These are phyloP conservation scores for Pseudomyrmex concolor DNA, from an alignment of 1,140 invertebrate species.

Conservation along the genomic window DNA sequence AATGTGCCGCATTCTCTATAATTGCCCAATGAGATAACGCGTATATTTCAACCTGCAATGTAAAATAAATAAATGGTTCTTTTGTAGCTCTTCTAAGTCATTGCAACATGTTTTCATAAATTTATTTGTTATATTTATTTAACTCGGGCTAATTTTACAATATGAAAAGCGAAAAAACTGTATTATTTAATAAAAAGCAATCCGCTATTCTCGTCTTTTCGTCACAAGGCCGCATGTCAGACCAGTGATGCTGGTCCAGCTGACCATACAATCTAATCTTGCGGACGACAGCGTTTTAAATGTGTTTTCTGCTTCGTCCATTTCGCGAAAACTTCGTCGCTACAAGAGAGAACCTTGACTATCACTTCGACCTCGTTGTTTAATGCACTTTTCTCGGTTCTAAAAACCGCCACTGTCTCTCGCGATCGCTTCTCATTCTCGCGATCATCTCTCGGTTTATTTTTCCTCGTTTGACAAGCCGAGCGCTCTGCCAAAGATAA, in stretches of 20 bases:
- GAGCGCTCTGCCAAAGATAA: slow-evolving; percentile 31
- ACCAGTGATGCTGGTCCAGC: slow-evolving; percentile 4
- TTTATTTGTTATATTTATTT: no score
- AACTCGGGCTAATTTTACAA: no score
- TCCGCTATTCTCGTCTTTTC: background rate
- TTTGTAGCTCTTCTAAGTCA: no score
- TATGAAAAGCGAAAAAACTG: background rate
- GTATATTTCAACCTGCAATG: background rate
- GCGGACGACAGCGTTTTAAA: background rate
- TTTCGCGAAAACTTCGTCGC: slow-evolving; percentile 41
- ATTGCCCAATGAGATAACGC: background rate
- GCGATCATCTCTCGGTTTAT: slow-evolving; percentile 52
- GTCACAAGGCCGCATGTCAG: background rate
- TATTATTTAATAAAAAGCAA: no score
- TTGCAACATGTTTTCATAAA: no score
- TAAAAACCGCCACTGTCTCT: slow-evolving; percentile 9
- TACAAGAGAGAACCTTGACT: slow-evolving; percentile 65
- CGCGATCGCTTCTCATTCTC: slow-evolving; percentile 36
- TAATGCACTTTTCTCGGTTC: slow-evolving; percentile 65
- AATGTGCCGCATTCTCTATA: slow-evolving; percentile 1
- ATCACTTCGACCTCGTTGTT: slow-evolving; percentile 72
- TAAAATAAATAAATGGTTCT: no score
- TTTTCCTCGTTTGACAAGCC: slow-evolving; percentile 31
- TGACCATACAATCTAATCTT: slow-evolving; percentile 23
- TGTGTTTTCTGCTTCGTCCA: slow-evolving; percentile 10